Base-by-base conservation (phyloP, 1,140 invertebrate genomes). In the Hycleus cichorii region DNA sequence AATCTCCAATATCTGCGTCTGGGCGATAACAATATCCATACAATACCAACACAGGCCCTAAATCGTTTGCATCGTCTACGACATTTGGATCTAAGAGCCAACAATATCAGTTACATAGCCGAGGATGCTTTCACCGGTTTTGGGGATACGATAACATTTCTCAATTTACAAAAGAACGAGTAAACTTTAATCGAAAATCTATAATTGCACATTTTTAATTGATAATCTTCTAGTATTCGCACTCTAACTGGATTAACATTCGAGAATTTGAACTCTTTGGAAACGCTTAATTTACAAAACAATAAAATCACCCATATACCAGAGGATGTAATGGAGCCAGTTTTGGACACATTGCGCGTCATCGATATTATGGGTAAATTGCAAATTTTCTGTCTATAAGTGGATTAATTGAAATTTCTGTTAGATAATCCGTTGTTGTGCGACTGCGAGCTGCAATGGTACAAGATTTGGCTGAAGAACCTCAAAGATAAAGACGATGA, bases 141-240 rank as follows among this genome's bases (percentile, higher is more conserved):
- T 66, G 91, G 91, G n/a, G 88, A 91, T 71, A 91, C 90, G 1
- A 89, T 95, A 45, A 93, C 91, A 3, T 94, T 93, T 74, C 81
- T 95, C 4, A 91, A 93, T 70, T 75, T 95, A 38, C 91, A 94
- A 67, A 93, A 93, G 74, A 95, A 95, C 74, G 85, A 88, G 91
- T 94, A 18, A 18, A 79, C 2, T 42, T 42, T 42, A 6, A 10
- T n/a, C 9, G 11, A 8, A 4, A 42, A 39, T 2, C 9, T 10
- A 42, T 11, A n/a, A 11, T 42, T 10, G 3, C 40, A 10, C 9
- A n/a, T 42, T 11, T 4, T 42, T 42, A n/a, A 42, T 42, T n/a
- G 18, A 18, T 42, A 4, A 39, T 25, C 53, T 78, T 80, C 58
- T 74, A 91, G 91, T 74, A 88, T 93, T 53, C 87, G 87, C 70